Base-by-base conservation (phyloP, 2,888 invertebrate species). In the Drosophila mimica region DNA sequence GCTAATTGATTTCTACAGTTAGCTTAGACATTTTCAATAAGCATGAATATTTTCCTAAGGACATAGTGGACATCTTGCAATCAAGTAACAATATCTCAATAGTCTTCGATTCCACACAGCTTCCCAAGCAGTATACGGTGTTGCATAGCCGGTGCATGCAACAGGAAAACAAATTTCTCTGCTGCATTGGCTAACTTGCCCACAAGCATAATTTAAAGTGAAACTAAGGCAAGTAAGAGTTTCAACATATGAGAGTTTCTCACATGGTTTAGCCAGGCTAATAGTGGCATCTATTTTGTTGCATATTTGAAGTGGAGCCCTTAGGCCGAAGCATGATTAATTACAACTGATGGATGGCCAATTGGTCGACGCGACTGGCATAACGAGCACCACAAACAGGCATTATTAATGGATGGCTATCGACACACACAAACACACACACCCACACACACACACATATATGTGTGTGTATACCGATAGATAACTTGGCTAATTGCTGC, bases 291-390 rank as follows among this genome's bases (percentile, higher is more conserved):
- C 79, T 78, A 83, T 86, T 25, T 86, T 73, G 67, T 68, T 64
- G 80, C 66, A 65, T 65, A 75, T 73, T 63, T 63, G 66, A 74
- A 74, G 80, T 75, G 79, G 28, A 75, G 75, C 79, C 88, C 81
- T 84, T 82, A 89, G 70, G 74, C 70, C 65, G 73, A 71, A 83
- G 75, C 82, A 88, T 90, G 90, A 89, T 89, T 91, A 89, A 89
- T 89, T 90, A 90, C 89, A 79, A 87, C 76, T 88, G 91, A 89
- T 89, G 82, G 89, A 89, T 81, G 78, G 87, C 81, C 90, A 87
- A 89, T 88, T 88, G 83, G 84, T 76, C 76, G 69, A 78, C 78
- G 76, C 67, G 75, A 48, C 49, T 53, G 46, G 79, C 89, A 78
- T 83, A 83, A 86, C 72, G 74, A 83, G 70, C 68, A 58, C 71